Percentiles rank a stretch among this genome's conserved stretches.
Evolutionary conservation across 2,113 vertebrate genomes (phyloP).

Genomic region (Phycodurus eques): DNA sequence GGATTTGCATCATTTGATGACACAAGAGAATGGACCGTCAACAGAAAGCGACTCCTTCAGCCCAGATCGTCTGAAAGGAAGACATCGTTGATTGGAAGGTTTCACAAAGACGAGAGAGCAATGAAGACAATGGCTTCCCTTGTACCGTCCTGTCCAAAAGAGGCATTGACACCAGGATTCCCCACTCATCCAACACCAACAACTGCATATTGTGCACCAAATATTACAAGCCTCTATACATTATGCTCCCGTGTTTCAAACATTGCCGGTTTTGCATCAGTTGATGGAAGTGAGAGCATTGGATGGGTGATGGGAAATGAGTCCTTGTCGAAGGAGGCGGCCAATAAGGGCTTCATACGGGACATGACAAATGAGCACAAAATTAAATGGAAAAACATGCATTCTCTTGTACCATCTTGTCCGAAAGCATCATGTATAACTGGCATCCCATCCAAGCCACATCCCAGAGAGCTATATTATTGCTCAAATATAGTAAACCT

Average conservation of each 20-base stretch:
- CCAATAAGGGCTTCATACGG: slow-evolving; percentile 7
- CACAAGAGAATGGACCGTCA: slow-evolving; percentile 34
- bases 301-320: slow-evolving; percentile 24
- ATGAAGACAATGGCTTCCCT: slow-evolving; percentile 40
- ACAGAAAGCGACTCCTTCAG: slow-evolving; percentile 19
- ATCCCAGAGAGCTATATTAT: slow-evolving; percentile 29
- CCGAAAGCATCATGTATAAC: slow-evolving; percentile 45
- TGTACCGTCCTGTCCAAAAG: slow-evolving; percentile 44
- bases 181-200: slow-evolving; percentile 26
- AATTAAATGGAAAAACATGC: slow-evolving; percentile 22
- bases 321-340: slow-evolving; percentile 16
- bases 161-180: slow-evolving; percentile 29
- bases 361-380: slow-evolving; percentile 3
- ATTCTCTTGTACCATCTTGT: slow-evolving; percentile 48
- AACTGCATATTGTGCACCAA: slow-evolving; percentile 1
- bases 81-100: neutral
- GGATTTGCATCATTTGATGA: slow-evolving; percentile 38
- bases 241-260: slow-evolving; percentile 26
- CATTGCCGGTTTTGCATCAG: slow-evolving; percentile 39
- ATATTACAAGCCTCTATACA: slow-evolving; percentile 25
- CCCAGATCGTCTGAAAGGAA: slow-evolving; percentile 18
- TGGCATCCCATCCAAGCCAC: slow-evolving; percentile 58
- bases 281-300: slow-evolving; percentile 8
- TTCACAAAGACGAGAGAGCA: slow-evolving; percentile 16
- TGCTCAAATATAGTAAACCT: slow-evolving; percentile 32